Conservation (phyloP, 2,888 invertebrate species). For the Anticlea derivata region DNA sequence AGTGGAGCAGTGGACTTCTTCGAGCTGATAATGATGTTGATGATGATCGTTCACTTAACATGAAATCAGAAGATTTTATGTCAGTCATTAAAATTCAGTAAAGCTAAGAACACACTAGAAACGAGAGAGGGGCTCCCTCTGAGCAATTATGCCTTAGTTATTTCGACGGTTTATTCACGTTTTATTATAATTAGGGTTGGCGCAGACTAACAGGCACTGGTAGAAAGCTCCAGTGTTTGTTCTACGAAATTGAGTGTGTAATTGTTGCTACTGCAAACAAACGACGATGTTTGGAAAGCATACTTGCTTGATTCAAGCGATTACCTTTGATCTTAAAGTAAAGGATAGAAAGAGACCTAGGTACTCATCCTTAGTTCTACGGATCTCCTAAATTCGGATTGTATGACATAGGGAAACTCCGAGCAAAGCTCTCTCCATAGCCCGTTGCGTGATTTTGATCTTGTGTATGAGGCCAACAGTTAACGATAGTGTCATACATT, state of each 20-base stretch:
- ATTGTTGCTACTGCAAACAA: conserved; percentile 49
- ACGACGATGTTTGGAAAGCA: conserved; percentile 42
- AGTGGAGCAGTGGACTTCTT: too few relatives aligned
- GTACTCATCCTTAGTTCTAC: too few relatives aligned
- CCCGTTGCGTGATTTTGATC: too few relatives aligned
- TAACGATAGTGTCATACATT: too few relatives aligned
- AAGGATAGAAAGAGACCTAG: background rate
- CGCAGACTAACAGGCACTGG: conserved; percentile 18
- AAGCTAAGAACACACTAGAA: conserved; percentile 58
- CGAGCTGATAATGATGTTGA: too few relatives aligned
- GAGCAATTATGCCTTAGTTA: conserved; percentile 52
- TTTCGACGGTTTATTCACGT: conserved; percentile 46
- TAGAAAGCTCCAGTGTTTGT: conserved; percentile 41
- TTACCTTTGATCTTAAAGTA: conserved; percentile 1
- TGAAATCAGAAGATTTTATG: conserved; percentile 27
- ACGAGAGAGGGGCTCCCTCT: conserved; percentile 52
- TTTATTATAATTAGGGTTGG: conserved; percentile 53
- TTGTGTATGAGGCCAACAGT: too few relatives aligned
- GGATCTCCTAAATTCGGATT: too few relatives aligned
- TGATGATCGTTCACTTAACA: conserved; percentile 16
- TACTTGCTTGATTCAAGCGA: conserved; percentile 45
- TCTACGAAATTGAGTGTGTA: conserved; percentile 53
- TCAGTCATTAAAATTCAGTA: conserved; percentile 51
- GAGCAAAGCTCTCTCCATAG: too few relatives aligned
- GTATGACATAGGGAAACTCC: too few relatives aligned